These are phyloP conservation scores for Agraylea sexmaculata DNA, from an alignment of 1,140 invertebrate genomes.

Conservation along the genomic window DNA sequence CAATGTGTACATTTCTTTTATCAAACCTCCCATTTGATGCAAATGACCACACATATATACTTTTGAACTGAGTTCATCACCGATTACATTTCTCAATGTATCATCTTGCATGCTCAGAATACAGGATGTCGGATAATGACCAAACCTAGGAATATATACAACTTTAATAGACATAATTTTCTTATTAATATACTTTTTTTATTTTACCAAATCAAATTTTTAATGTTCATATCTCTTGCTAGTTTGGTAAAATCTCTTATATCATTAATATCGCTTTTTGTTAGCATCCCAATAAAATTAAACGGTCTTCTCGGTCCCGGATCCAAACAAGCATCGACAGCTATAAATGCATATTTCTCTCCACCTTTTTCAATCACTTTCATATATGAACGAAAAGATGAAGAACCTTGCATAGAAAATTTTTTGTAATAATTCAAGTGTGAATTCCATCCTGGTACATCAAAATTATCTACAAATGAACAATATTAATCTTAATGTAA, in stretches of 20 bases:
- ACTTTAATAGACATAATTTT: no score
- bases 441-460: slow-evolving; percentile 56
- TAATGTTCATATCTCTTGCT: slow-evolving; percentile 32
- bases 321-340: slow-evolving; percentile 76
- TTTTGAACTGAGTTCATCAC: slow-evolving; percentile 33
- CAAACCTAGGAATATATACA: slow-evolving; percentile 48
- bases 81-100: slow-evolving; percentile 42
- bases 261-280: slow-evolving; percentile 44
- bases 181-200: no score
- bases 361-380: slow-evolving; percentile 47
- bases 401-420: slow-evolving; percentile 68
- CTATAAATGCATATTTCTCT: slow-evolving; percentile 67
- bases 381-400: slow-evolving; percentile 63
- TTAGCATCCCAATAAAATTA: slow-evolving; percentile 78
- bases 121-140: slow-evolving; percentile 87
- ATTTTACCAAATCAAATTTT: slow-evolving; percentile 52
- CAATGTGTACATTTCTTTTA: slow-evolving; percentile 78
- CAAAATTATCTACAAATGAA: slow-evolving; percentile 76
- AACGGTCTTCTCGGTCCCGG: slow-evolving; percentile 80
- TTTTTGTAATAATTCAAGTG: slow-evolving; percentile 67
- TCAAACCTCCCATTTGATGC: slow-evolving; percentile 67
- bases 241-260: slow-evolving; percentile 41
- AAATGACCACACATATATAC: slow-evolving; percentile 87
- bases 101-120: slow-evolving; percentile 51
- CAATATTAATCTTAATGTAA: slow-evolving; percentile 4